These are phyloP conservation scores for Drosophila pseudotalamancana DNA, from an alignment of 2,888 invertebrate species.

Conservation along the genomic window DNA sequence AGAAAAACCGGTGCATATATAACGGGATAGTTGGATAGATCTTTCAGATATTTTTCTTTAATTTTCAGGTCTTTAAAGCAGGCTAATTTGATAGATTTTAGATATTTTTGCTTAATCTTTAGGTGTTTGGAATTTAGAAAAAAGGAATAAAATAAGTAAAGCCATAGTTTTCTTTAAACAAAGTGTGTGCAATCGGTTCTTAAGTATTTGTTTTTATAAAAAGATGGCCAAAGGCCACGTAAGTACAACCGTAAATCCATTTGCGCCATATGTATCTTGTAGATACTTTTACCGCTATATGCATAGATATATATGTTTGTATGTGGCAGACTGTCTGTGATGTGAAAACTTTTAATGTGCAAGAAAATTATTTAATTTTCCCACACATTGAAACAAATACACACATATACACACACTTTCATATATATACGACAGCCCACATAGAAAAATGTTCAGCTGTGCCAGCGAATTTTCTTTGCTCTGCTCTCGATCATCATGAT, in stretches of 20 bases:
- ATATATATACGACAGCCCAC: constrained; percentile 15
- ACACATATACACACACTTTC: constrained; percentile 13
- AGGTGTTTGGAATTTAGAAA: neutral
- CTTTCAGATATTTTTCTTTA: no score
- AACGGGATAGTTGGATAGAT: no score
- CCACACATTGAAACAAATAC: constrained; percentile 39
- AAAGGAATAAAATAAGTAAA: no score
- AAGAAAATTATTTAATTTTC: constrained; percentile 79
- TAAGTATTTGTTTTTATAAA: neutral
- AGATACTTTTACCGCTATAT: constrained; percentile 57
- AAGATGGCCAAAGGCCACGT: constrained; percentile 54
- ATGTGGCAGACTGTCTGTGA: constrained; percentile 33
- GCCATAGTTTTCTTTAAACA: neutral
- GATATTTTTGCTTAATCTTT: no score
- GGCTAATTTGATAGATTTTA: no score
- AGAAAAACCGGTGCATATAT: no score
- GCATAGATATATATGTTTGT: constrained; percentile 31
- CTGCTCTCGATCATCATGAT: constrained; percentile 34
- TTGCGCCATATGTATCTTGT: constrained; percentile 73
- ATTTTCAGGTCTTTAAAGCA: no score
- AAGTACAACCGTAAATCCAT: constrained; percentile 61
- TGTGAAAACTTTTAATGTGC: constrained; percentile 75
- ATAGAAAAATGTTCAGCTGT: constrained; percentile 38
- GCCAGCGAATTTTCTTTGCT: constrained; percentile 52
- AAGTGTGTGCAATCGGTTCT: neutral